A percentile compares a stretch with the other conserved stretches of the same genome.
Conservation (phyloP, 2,113 vertebrate species). For the Centropus bengalensis region DNA sequence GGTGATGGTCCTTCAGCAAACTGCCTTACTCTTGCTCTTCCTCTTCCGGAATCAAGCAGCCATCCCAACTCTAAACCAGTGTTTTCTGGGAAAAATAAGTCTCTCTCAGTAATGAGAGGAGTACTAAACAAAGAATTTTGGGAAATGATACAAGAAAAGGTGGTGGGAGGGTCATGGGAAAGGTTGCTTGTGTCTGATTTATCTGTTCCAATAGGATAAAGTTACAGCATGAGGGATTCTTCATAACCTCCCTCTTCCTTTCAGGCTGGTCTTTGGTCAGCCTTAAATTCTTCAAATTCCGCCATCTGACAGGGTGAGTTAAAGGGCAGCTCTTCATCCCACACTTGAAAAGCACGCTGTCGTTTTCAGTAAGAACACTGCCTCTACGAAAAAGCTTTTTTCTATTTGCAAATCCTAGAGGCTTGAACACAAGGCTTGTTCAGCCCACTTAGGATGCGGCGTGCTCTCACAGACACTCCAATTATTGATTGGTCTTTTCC, state of each 20-base stretch:
- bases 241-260: slow-evolving; percentile 52
- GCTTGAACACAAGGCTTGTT: neutral
- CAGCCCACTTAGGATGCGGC: neutral
- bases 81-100: neutral
- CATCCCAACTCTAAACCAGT: neutral
- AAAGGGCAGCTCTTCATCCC: slow-evolving; percentile 42
- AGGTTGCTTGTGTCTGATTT: slow-evolving; percentile 65
- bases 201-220: slow-evolving; percentile 68
- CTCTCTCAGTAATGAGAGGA: neutral
- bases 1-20: neutral
- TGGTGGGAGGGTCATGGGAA: slow-evolving; percentile 77
- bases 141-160: slow-evolving; percentile 3
- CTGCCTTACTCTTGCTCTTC: neutral
- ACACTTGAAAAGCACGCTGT: neutral
- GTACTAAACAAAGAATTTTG: slow-evolving; percentile 10
- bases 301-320: slow-evolving; percentile 33
- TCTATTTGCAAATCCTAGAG: neutral
- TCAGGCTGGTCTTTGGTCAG: slow-evolving; percentile 51
- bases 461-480: neutral
- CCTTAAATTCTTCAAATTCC: slow-evolving; percentile 75
- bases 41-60: neutral
- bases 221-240: slow-evolving; percentile 76
- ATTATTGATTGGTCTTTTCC: neutral
- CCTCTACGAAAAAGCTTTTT: neutral
- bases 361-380: neutral